A percentile compares a stretch with the other conserved stretches of the same genome.
These are phyloP conservation scores for Tigriopus californicus DNA, from an alignment of 2,888 invertebrate species.

Conservation along the genomic window DNA sequence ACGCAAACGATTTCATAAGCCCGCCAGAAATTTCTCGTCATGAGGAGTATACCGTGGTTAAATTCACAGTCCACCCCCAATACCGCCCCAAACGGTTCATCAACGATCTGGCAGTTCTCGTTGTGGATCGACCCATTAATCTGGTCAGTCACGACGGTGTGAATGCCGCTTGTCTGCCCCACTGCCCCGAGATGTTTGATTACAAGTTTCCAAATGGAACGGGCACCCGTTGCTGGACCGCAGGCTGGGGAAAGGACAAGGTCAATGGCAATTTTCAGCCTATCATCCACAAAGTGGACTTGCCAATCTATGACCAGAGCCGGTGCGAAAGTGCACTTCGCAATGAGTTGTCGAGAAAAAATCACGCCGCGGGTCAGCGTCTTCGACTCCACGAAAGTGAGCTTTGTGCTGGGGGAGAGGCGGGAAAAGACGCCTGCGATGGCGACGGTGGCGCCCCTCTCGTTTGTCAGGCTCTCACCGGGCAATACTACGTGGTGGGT, in stretches of 20 bases:
- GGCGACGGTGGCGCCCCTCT: constrained; percentile 15
- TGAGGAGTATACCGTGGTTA: not conserved
- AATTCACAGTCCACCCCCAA: not conserved
- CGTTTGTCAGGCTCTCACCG: constrained; percentile 7
- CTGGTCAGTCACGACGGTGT: not conserved
- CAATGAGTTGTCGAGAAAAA: not conserved
- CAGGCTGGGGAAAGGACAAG: constrained; percentile 13
- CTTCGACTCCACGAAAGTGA: constrained; percentile 3
- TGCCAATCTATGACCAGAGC: not conserved
- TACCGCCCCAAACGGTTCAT: constrained; percentile 1
- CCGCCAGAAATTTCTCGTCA: not conserved
- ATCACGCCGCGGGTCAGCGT: not conserved
- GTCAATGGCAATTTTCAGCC: constrained; percentile 2
- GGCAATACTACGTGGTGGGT: constrained; percentile 11
- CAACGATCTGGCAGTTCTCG: constrained; percentile 11
- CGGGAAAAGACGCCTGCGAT: constrained; percentile 14
- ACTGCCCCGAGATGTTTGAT: constrained; percentile 12
- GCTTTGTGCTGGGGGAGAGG: constrained; percentile 13
- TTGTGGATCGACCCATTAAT: constrained; percentile 7
- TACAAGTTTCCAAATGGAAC: constrained; percentile 6
- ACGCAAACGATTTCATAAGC: constrained; percentile 10
- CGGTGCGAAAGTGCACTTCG: not conserved
- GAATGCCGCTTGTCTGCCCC: constrained; percentile 12
- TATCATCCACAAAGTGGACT: constrained; percentile 14
- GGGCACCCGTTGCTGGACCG: constrained; percentile 12